A percentile compares a stretch with the other conserved stretches of the same genome.
Conservation (phyloP, 2,797 vertebrate species). For the Peromyscus melanophrys region DNA sequence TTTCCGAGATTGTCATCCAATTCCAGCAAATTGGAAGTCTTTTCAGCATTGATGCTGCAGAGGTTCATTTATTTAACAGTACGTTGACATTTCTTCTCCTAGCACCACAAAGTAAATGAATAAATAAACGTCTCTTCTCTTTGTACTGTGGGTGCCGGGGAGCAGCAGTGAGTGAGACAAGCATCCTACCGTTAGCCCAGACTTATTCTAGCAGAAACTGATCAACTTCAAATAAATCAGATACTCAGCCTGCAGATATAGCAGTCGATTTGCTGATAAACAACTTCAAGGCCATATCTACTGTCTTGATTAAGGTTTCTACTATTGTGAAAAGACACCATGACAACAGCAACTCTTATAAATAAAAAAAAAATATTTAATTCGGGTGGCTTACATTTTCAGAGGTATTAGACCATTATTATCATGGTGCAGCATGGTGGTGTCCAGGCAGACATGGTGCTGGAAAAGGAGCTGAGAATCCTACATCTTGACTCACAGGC, state of each 20-base stretch:
- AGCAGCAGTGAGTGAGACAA: background rate
- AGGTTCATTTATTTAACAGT: constrained; percentile 42
- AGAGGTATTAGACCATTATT: background rate
- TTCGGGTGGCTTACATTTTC: background rate
- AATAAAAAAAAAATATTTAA: background rate
- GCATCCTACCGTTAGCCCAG: background rate
- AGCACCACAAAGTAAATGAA: background rate
- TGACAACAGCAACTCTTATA: background rate
- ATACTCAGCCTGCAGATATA: background rate
- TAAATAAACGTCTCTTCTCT: constrained; percentile 20
- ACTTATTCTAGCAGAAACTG: background rate
- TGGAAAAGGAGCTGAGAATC: background rate
- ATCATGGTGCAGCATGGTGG: background rate
- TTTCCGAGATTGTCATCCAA: constrained; percentile 17
- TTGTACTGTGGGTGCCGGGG: background rate
- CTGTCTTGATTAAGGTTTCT: background rate
- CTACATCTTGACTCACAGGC: background rate
- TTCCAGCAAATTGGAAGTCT: background rate
- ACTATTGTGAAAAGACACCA: background rate
- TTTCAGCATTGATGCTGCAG: background rate
- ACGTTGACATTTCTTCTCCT: constrained; percentile 1
- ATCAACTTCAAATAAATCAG: background rate
- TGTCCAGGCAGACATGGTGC: background rate
- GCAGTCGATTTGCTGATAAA: background rate
- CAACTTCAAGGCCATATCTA: background rate